Conservation (phyloP, 1,140 invertebrate species). For the Mesaphorura yosii region DNA sequence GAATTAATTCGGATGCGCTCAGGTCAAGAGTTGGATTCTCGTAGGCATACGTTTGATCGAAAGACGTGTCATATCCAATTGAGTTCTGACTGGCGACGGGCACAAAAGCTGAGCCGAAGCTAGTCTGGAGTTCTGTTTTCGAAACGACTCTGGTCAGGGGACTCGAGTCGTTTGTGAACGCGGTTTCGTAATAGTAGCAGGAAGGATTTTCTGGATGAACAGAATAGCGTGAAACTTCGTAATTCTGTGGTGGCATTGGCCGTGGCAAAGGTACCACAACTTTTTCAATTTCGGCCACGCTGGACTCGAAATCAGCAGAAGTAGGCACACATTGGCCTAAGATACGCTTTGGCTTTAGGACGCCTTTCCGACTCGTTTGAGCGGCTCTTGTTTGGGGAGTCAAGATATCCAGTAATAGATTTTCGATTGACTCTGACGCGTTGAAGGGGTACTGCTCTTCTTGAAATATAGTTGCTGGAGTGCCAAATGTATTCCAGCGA, state of each 20-base stretch:
- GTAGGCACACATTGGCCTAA: too few relatives aligned
- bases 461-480: too few relatives aligned
- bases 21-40: conserved; percentile 29
- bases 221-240: conserved; percentile 13
- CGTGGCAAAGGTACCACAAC: too few relatives aligned
- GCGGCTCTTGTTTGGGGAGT: conserved; percentile 17
- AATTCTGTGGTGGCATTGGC: conserved; percentile 23
- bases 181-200: conserved; percentile 26
- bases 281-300: too few relatives aligned
- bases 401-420: conserved; percentile 28
- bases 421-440: conserved; percentile 25
- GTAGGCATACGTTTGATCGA: conserved; percentile 16
- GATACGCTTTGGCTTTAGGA: too few relatives aligned
- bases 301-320: too few relatives aligned
- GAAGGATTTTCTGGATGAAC: background rate
- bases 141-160: conserved; percentile 28
- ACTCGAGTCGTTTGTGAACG: conserved; percentile 22
- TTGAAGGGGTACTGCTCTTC: conserved; percentile 29
- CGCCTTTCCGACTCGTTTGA: too few relatives aligned
- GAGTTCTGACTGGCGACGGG: background rate
- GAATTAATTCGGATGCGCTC: conserved; percentile 24
- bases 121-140: conserved; percentile 25
- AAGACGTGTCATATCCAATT: background rate
- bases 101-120: background rate
- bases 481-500: too few relatives aligned